Conservation (phyloP, 1,140 invertebrate genomes). For the Homalodisca vitripennis region DNA sequence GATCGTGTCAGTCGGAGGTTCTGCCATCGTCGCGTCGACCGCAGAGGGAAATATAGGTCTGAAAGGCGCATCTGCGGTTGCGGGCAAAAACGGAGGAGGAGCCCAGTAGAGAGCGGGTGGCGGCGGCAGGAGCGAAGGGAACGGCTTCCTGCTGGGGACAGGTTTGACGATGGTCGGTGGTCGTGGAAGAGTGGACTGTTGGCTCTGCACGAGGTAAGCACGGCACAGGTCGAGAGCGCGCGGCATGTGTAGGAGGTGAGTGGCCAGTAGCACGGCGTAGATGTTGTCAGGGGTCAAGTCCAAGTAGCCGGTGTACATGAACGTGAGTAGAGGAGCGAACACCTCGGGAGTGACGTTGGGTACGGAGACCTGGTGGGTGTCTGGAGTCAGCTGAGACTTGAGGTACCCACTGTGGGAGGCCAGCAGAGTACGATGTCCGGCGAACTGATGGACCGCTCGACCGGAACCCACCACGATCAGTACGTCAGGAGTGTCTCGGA, state of each 20-base stretch:
- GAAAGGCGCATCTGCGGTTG: conserved; percentile 40
- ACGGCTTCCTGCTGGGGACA: conserved; percentile 49
- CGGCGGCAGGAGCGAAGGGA: conserved; percentile 44
- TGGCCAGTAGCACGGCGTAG: conserved; percentile 69
- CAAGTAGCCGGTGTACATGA: conserved; percentile 74
- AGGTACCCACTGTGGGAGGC: conserved; percentile 70
- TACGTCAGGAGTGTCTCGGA: conserved; percentile 55
- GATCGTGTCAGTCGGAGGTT: conserved; percentile 7
- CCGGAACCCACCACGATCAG: conserved; percentile 60
- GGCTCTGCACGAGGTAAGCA: conserved; percentile 49
- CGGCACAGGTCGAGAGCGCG: conserved; percentile 67
- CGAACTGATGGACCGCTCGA: conserved; percentile 55
- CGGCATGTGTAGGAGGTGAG: conserved; percentile 74
- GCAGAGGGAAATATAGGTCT: conserved; percentile 25
- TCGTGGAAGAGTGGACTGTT: conserved; percentile 21
- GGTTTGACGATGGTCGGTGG: conserved; percentile 49
- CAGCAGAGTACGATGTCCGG: conserved; percentile 64
- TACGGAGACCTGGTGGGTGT: conserved; percentile 49
- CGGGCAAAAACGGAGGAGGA: conserved; percentile 40
- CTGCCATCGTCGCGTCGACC: neutral
- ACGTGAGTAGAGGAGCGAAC: conserved; percentile 68
- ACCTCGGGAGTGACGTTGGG: conserved; percentile 64
- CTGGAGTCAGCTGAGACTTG: conserved; percentile 52
- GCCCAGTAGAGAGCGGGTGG: conserved; percentile 37
- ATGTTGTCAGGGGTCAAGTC: conserved; percentile 69